A percentile compares a stretch with the other conserved stretches of the same genome.
Evolutionary conservation across 1,140 invertebrate species (phyloP).

Genomic region (Manduca sexta): DNA sequence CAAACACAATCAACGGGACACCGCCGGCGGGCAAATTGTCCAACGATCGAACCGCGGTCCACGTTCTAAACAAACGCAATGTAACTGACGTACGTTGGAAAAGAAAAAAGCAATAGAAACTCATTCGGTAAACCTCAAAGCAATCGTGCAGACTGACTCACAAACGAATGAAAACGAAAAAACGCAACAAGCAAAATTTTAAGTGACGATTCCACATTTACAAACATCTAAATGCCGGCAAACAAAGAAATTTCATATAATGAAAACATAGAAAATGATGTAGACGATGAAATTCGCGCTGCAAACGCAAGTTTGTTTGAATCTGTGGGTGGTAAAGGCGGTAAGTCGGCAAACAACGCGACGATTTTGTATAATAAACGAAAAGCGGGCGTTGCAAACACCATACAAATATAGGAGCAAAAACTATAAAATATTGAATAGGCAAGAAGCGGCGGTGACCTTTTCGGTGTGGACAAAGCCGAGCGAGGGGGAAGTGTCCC

Average conservation of each 20-base stretch:
- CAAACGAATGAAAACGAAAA: constrained; percentile 42
- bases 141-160: constrained; percentile 42
- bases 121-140: constrained; percentile 38
- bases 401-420: constrained; percentile 40
- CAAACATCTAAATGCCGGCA: background rate
- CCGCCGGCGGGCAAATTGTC: background rate
- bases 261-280: background rate
- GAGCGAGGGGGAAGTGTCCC: constrained; percentile 43
- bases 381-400: constrained; percentile 38
- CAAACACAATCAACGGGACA: background rate
- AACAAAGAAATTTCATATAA: constrained; percentile 14
- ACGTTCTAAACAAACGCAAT: too few species aligned
- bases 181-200: constrained; percentile 44
- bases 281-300: background rate
- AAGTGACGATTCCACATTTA: constrained; percentile 41
- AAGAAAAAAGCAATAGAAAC: constrained; percentile 32
- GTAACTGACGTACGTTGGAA: constrained; percentile 44
- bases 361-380: constrained; percentile 39
- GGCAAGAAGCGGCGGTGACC: constrained; percentile 45
- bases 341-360: constrained; percentile 58
- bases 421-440: constrained; percentile 34
- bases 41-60: background rate
- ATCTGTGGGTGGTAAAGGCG: constrained; percentile 55
- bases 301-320: constrained; percentile 13
- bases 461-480: constrained; percentile 44